Percentiles rank a stretch among this genome's conserved stretches.
These are phyloP conservation scores for Hassar affinis DNA, from an alignment of 2,113 vertebrate genomes.

Conservation along the genomic window DNA sequence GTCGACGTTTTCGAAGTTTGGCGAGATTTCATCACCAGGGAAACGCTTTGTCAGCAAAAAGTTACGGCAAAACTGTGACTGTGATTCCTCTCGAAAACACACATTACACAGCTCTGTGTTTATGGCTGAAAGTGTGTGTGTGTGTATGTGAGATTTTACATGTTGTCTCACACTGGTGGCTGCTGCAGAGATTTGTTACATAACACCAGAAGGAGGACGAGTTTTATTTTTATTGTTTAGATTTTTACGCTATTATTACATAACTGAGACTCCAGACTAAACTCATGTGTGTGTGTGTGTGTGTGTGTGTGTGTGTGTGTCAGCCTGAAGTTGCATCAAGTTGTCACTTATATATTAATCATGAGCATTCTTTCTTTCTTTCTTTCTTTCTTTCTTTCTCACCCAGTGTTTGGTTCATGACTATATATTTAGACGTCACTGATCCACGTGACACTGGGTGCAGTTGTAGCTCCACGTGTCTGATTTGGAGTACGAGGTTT, in stretches of 20 bases:
- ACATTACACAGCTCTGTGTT: background rate
- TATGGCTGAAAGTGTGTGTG: background rate
- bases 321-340: background rate
- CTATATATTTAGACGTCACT: too few relatives aligned
- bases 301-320: background rate
- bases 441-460: too few relatives aligned
- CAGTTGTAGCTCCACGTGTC: too few relatives aligned
- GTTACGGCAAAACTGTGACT: constrained; percentile 11
- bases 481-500: too few relatives aligned
- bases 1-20: background rate
- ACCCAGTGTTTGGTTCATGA: background rate
- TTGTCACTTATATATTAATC: background rate
- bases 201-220: constrained; percentile 1
- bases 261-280: background rate
- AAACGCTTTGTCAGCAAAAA: background rate
- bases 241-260: constrained; percentile 21
- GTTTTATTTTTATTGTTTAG: constrained; percentile 13
- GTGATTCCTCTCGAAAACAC: background rate
- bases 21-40: background rate
- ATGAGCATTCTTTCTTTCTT: background rate
- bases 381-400: background rate
- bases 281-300: background rate
- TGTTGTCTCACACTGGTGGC: background rate
- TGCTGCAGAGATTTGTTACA: background rate
- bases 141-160: background rate